These are phyloP conservation scores for Dromaius novaehollandiae DNA, from an alignment of 2,113 vertebrate genomes.

Conservation along the genomic window DNA sequence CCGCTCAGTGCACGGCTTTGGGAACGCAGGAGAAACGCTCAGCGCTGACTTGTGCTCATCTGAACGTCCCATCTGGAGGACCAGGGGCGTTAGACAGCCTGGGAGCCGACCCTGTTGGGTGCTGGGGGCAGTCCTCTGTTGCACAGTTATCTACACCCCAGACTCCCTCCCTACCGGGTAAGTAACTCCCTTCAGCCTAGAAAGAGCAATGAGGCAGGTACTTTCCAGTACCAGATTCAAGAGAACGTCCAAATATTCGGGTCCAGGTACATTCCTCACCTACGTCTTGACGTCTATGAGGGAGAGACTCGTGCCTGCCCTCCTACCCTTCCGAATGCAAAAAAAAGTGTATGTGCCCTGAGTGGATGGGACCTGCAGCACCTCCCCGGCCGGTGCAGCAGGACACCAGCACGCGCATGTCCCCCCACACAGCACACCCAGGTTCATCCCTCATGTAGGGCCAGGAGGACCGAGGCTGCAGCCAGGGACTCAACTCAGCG, in stretches of 20 bases:
- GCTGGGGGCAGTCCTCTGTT: background rate
- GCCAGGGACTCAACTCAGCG: background rate
- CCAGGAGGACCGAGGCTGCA: background rate
- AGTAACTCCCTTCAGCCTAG: background rate
- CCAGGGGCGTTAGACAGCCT: background rate
- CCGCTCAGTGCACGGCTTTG: background rate
- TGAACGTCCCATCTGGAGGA: background rate
- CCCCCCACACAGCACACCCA: background rate
- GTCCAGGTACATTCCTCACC: background rate
- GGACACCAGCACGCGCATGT: background rate
- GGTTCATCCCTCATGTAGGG: accelerated
- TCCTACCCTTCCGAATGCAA: background rate
- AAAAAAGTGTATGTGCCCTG: too few species aligned
- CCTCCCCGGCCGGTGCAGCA: accelerated
- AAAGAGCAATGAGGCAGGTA: background rate
- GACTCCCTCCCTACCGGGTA: background rate
- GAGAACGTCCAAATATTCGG: background rate
- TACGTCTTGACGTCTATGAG: background rate
- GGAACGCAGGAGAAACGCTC: accelerated
- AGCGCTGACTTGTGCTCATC: background rate
- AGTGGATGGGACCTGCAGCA: background rate
- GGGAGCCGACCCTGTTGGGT: background rate
- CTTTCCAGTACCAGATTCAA: background rate
- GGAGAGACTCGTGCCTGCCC: background rate
- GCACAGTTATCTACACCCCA: background rate